Evolutionary conservation across 2,113 vertebrate genomes (phyloP).

Genomic region (Hippocampus zosterae): DNA sequence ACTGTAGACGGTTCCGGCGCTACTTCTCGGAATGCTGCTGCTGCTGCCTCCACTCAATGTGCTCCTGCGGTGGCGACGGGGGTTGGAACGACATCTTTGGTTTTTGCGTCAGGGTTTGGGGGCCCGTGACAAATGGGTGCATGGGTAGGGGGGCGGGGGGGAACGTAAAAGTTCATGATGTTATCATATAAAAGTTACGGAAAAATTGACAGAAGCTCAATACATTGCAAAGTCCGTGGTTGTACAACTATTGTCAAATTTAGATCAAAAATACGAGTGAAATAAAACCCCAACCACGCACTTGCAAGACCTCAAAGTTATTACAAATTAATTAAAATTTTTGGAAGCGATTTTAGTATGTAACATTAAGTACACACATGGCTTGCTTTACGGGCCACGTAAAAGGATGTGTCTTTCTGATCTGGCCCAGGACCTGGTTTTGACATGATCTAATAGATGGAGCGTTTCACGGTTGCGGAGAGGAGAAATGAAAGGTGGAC

Average conservation of each 20-base stretch:
- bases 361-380: no score
- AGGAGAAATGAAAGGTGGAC: not conserved
- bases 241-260: not conserved
- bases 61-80: constrained; percentile 81
- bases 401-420: no score
- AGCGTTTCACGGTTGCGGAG: not conserved
- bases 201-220: constrained; percentile 25
- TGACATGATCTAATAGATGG: not conserved
- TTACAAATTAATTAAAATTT: no score
- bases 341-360: no score
- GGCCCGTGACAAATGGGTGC: not conserved
- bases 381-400: no score
- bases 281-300: no score
- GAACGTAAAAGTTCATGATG: not conserved
- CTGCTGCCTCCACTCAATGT: constrained; percentile 40
- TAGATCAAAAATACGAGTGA: no score
- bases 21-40: constrained; percentile 2
- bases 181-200: constrained; percentile 12
- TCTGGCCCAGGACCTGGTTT: no score
- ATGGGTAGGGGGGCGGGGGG: constrained; percentile 30
- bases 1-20: constrained; percentile 30
- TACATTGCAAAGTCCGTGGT: not conserved
- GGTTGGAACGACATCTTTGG: constrained; percentile 70
- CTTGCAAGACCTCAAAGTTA: no score
- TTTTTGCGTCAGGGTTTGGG: not conserved